Evolutionary conservation across 2,113 vertebrate species (phyloP).

Genomic region (Geococcyx californianus): DNA sequence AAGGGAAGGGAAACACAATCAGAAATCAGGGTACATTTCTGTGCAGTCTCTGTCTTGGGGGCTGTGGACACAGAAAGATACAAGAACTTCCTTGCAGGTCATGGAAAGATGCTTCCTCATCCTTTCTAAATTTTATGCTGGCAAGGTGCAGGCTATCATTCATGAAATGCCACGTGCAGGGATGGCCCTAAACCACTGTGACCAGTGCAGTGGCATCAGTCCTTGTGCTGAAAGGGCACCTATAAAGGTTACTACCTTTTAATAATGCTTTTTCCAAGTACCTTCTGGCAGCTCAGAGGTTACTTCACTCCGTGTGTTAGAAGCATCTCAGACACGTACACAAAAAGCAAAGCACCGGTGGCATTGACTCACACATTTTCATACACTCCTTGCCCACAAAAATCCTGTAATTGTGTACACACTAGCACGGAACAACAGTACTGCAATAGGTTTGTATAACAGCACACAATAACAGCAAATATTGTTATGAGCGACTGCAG

Average conservation of each 20-base stretch:
- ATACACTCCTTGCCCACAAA: neutral
- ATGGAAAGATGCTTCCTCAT: neutral
- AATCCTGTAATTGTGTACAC: fast-evolving
- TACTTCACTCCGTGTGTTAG: neutral
- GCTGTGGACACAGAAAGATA: neutral
- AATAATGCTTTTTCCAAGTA: neutral
- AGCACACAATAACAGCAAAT: neutral
- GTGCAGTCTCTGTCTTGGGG: neutral
- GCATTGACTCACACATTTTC: neutral
- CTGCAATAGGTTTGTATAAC: neutral
- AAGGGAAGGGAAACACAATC: neutral
- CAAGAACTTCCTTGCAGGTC: neutral
- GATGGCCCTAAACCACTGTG: neutral
- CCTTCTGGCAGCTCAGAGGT: neutral
- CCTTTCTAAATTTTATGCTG: neutral
- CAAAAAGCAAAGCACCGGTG: neutral
- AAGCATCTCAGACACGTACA: neutral
- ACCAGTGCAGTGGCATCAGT: neutral
- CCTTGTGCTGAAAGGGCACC: neutral
- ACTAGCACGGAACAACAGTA: neutral
- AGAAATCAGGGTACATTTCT: neutral
- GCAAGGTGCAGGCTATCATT: no score
- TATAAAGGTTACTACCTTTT: neutral
- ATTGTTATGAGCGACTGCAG: neutral
- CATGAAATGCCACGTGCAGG: fast-evolving